Conservation (phyloP, 2,113 vertebrate species). For the Rhombomys opimus region DNA sequence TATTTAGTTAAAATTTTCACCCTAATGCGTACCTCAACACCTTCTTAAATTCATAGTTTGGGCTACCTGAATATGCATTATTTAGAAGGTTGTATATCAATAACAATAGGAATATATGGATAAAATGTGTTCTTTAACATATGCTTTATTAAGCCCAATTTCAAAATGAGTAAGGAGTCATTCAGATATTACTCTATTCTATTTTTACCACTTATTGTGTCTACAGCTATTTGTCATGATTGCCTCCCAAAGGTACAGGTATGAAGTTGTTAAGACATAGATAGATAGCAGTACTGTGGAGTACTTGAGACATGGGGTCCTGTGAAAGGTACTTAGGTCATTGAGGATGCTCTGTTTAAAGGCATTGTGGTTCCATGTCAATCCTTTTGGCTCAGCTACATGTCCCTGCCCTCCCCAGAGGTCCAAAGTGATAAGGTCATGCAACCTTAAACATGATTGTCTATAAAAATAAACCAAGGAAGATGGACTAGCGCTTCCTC, state of each 20-base stretch:
- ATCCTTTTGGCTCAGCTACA: neutral
- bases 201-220: neutral
- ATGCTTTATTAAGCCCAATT: neutral
- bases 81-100: neutral
- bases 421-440: neutral
- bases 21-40: neutral
- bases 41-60: neutral
- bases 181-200: neutral
- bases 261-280: neutral
- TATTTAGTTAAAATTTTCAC: neutral
- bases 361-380: neutral
- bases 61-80: neutral
- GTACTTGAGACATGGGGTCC: neutral
- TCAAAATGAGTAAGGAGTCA: neutral
- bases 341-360: neutral
- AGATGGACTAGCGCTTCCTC: too few species aligned
- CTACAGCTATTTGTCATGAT: neutral
- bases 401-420: neutral
- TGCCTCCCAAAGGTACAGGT: accelerated
- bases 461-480: neutral
- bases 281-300: neutral
- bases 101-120: neutral
- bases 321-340: neutral
- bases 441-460: neutral
- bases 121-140: neutral